Evolutionary conservation across 2,797 vertebrate species (phyloP), one percentile per base, ranked within the genome.

Genomic region (Anableps anableps): DNA sequence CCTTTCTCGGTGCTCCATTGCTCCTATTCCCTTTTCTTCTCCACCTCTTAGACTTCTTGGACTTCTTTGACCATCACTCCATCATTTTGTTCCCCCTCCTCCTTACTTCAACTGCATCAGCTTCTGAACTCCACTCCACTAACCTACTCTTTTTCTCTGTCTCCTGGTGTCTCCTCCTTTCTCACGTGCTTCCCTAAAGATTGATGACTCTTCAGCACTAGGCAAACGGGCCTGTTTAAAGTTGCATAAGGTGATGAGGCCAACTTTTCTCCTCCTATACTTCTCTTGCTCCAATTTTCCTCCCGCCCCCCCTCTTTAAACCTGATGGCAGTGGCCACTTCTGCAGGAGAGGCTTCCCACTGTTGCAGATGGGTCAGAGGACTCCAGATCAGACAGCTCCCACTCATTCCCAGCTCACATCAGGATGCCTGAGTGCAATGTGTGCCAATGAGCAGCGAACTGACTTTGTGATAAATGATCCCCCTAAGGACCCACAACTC

Each of bases 181-280:
- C 86, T 89, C 77, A 43, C 85, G 93, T 87, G 93, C 91, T 91
- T 88, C 88, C 92, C 93, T 88, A 89, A 93, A 95, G 95, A 96
- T 95, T 95, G 95, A 96, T 95, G 95, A 95, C 92, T 94, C 92
- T 90, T 86, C 86, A 89, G 92, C 88, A 89, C 88, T 51, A 92
- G 88, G 92, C 90, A 88, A 92, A 88, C 86, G 88, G 91, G 89
- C 83, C 94, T 92, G 90, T 94, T 96, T 95, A 96, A 95, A 96
- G 93, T 95, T 96, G 95, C 94, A 96, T 95, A 95, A 95, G 94
- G 92, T 94, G 93, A 94, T 91, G 90, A 92, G 93, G 93, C 92
- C 88, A 92, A 85, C 83, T 92, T 90, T 86, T 91, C 84, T 81
- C 83, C 85, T 82, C 77, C 50, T 19, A 17, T 78, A 17, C 74